Conservation (phyloP, 2,113 vertebrate species). For the Morone chrysops region DNA sequence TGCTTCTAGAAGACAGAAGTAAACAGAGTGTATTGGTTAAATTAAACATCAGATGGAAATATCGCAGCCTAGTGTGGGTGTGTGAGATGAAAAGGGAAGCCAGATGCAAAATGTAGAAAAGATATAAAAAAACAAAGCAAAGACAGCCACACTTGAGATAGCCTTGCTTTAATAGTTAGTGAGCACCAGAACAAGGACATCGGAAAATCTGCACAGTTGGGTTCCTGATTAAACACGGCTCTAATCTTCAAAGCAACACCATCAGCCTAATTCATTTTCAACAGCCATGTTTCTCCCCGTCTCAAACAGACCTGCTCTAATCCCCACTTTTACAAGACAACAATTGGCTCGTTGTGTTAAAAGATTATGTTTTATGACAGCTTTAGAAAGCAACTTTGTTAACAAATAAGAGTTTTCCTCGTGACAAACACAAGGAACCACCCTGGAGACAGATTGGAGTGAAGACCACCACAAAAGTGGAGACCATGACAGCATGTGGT, state of each 20-base stretch:
- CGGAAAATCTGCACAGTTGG: slow-evolving; percentile 43
- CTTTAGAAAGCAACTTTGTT: slow-evolving; percentile 17
- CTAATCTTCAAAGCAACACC: slow-evolving; percentile 52
- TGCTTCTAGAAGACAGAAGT: slow-evolving; percentile 61
- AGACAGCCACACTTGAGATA: slow-evolving; percentile 11
- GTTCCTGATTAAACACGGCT: slow-evolving; percentile 41
- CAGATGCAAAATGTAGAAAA: slow-evolving; percentile 31
- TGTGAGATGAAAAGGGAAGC: background rate
- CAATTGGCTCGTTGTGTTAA: background rate
- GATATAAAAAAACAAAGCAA: slow-evolving; percentile 14
- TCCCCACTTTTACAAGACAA: slow-evolving; percentile 34
- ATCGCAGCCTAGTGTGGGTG: background rate
- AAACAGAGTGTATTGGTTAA: slow-evolving; percentile 16
- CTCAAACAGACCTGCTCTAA: slow-evolving; percentile 30
- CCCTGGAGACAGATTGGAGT: slow-evolving; percentile 1
- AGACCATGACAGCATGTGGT: slow-evolving; percentile 27
- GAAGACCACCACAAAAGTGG: slow-evolving; percentile 39
- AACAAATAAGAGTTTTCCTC: slow-evolving; percentile 11
- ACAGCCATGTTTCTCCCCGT: slow-evolving; percentile 18
- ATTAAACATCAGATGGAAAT: slow-evolving; percentile 16
- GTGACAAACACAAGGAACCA: slow-evolving; percentile 30
- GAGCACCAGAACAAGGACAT: slow-evolving; percentile 21
- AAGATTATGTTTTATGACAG: background rate
- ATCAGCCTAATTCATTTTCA: slow-evolving; percentile 29
- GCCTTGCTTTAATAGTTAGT: background rate